A percentile compares a stretch with the other conserved stretches of the same genome.
Evolutionary conservation across 2,797 vertebrate species (phyloP).

Genomic region (Malacoctenus gilli): DNA sequence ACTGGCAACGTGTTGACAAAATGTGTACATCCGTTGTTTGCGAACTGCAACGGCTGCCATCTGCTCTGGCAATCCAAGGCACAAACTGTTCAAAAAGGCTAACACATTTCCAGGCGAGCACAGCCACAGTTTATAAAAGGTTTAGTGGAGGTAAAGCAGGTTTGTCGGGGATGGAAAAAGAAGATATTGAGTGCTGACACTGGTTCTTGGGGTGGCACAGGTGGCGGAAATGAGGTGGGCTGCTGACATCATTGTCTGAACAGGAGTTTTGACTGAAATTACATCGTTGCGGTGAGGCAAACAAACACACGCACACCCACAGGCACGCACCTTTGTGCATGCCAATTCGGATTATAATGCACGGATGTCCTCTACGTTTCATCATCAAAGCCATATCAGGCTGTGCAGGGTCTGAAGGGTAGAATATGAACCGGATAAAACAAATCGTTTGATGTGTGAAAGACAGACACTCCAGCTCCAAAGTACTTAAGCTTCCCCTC

Average conservation of each 20-base stretch:
- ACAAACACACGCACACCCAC: constrained; percentile 28
- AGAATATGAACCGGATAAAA: constrained; percentile 87
- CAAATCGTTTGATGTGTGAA: constrained; percentile 88
- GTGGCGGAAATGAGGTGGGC: constrained; percentile 42
- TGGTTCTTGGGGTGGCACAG: too few species aligned
- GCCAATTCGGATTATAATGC: constrained; percentile 79
- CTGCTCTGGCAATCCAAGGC: background rate
- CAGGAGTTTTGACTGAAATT: constrained; percentile 47
- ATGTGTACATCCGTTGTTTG: background rate
- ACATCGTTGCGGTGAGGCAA: constrained; percentile 53
- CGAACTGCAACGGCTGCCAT: background rate
- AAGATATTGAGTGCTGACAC: too few species aligned
- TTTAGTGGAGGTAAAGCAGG: too few species aligned
- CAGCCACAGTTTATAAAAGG: too few species aligned
- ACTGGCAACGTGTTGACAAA: background rate
- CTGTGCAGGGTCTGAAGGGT: constrained; percentile 80
- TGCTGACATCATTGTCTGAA: constrained; percentile 45
- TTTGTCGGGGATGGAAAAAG: constrained; percentile 22
- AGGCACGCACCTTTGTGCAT: constrained; percentile 66
- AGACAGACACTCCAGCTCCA: constrained; percentile 85
- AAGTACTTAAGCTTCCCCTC: constrained; percentile 86
- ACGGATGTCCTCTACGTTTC: constrained; percentile 85
- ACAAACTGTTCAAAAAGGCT: background rate
- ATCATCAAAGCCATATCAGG: constrained; percentile 86
- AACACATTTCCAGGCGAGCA: too few species aligned